phyloP scores from a whole-genome alignment of 2,888 invertebrate genomes.

The Netelia melanura region DNA sequence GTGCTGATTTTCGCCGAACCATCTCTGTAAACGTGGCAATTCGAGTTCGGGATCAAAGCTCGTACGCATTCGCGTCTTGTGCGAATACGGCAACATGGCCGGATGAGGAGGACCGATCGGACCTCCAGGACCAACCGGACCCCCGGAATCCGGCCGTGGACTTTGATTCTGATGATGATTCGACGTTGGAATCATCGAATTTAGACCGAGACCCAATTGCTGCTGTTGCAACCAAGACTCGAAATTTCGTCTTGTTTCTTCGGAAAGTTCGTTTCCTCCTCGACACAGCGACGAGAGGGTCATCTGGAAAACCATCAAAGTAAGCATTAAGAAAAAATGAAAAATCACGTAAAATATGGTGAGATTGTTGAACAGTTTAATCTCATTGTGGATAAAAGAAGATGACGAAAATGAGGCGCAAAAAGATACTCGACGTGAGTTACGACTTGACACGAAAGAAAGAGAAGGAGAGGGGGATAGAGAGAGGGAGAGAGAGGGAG shows the following conservation, averaged over 20 bases:
- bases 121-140: slow-evolving; percentile 82
- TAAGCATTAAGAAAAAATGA: slow-evolving; percentile 7
- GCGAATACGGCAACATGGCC: slow-evolving; percentile 87
- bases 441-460: slow-evolving; percentile 58
- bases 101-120: slow-evolving; percentile 88
- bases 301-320: slow-evolving; percentile 86
- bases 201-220: slow-evolving; percentile 80
- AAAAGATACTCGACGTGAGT: slow-evolving; percentile 40
- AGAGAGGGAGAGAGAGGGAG: slow-evolving; percentile 21
- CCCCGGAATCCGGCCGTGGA: slow-evolving; percentile 84
- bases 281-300: slow-evolving; percentile 94
- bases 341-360: slow-evolving; percentile 2
- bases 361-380: slow-evolving; percentile 8
- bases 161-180: slow-evolving; percentile 80
- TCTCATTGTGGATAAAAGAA: slow-evolving; percentile 31
- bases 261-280: slow-evolving; percentile 92
- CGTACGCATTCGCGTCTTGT: slow-evolving; percentile 97
- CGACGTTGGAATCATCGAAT: slow-evolving; percentile 78
- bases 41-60: slow-evolving; percentile 99
- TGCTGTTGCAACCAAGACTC: slow-evolving; percentile 91
- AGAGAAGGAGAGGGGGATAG: slow-evolving; percentile 8
- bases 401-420: not conserved
- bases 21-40: slow-evolving; percentile 96
- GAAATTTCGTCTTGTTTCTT: slow-evolving; percentile 94
- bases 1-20: slow-evolving; percentile 99